Evolutionary conservation across 2,113 vertebrate genomes (phyloP), one percentile per base, ranked within the genome.

Genomic region (Tenrec ecaudatus): DNA sequence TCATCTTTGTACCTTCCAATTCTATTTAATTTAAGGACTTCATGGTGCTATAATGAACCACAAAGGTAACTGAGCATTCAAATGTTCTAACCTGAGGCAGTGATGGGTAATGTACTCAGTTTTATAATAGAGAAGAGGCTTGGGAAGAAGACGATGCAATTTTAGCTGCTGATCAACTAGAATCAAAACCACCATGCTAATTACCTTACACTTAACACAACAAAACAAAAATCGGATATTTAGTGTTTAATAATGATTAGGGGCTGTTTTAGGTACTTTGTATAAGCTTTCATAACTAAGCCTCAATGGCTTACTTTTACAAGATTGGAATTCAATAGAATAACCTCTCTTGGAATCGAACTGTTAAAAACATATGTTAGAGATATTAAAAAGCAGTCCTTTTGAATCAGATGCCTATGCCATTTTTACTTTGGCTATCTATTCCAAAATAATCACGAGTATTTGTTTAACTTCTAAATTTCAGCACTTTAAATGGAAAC

Each of bases 11-110:
- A 83, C 40, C 57, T 94, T 94, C 66, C 47, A 96, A 17, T 95
- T 91, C 93, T 93, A 85, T 66, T 96, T 95, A 93, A 94, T 96
- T 97, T 97, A 96, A 96, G 57, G 58, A 73, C 58, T 88, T 91
- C 29, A 10, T 81, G 82, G 69, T 47, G 23, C 43, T 91, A n/a
- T 95, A 96, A 95, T 87, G 85, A 93, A 96, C n/a, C 33, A 82
- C 1, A 9, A 38, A 96, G 66, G 93, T 93, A 97, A 78, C 83
- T 76, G 29, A 95, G 60, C 40, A 60, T 92, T 95, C 68, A 87
- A 92, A 94, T 38, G 58, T 57, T 43, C 68, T 81, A 96, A 96
- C 82, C 71, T 40, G 64, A 94, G 93, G 88, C 87, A 96, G 38
- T 62, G 73, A 90, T 29, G n/a, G 79, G 77, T 85, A 90, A 92